A percentile compares a stretch with the other conserved stretches of the same genome.
Conservation (phyloP, 92 coral and sea anemone genomes). For the Pocillopora meandrina region DNA sequence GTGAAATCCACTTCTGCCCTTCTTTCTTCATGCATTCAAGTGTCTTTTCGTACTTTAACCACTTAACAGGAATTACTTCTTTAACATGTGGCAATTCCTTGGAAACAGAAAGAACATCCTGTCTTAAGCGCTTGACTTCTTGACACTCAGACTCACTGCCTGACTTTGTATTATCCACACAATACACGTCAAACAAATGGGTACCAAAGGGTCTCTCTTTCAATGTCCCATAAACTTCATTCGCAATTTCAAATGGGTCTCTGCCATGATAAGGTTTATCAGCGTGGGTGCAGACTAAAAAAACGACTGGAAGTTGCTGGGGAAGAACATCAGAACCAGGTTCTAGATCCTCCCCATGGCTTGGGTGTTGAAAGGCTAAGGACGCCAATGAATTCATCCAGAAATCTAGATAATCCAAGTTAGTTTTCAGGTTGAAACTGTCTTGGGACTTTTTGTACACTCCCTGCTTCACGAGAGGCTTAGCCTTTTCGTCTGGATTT, state of each 20-base stretch:
- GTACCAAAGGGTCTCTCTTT: not conserved
- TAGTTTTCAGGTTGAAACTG: constrained; percentile 21
- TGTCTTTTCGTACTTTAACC: constrained; percentile 38
- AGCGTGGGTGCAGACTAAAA: constrained; percentile 60
- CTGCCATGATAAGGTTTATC: constrained; percentile 37
- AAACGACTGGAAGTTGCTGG: constrained; percentile 20
- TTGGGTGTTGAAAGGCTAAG: not conserved
- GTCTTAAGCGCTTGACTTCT: constrained; percentile 18
- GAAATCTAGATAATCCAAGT: constrained; percentile 52
- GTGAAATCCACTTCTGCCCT: constrained; percentile 10
- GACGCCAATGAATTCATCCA: constrained; percentile 58
- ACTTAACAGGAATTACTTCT: constrained; percentile 19
- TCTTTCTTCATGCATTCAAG: not conserved
- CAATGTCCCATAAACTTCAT: constrained; percentile 20
- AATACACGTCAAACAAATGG: constrained; percentile 25
- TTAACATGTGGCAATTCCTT: not conserved
- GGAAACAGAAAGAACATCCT: constrained; percentile 17
- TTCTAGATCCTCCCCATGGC: not conserved
- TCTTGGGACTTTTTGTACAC: constrained; percentile 2
- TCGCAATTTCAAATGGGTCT: constrained; percentile 17
- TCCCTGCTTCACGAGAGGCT: constrained; percentile 36
- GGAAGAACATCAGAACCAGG: not conserved
- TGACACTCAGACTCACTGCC: constrained; percentile 30
- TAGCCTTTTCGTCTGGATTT: constrained; percentile 32
- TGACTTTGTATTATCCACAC: constrained; percentile 53